Percentiles rank a stretch among this genome's conserved stretches.
Evolutionary conservation across 2,797 vertebrate genomes (phyloP).

Genomic region (Xenopus petersii): DNA sequence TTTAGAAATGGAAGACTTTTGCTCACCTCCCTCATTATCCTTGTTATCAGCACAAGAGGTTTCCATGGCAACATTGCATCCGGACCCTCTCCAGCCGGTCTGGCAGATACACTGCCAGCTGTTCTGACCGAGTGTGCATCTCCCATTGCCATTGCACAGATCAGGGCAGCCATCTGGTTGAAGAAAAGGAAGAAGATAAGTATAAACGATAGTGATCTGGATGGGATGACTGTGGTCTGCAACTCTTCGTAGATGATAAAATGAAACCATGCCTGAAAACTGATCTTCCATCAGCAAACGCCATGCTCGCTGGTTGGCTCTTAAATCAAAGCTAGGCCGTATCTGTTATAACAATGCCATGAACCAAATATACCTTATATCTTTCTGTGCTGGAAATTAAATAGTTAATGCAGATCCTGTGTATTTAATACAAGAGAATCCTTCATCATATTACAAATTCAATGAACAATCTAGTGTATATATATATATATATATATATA

Average conservation of each 20-base stretch:
- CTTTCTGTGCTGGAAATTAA: too few species aligned
- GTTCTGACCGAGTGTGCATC: slow-evolving; percentile 97
- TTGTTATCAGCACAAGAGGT: slow-evolving; percentile 96
- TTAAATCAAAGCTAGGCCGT: slow-evolving; percentile 41
- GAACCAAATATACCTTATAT: background rate
- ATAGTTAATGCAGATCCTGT: too few species aligned
- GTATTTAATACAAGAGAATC: too few species aligned
- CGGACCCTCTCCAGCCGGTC: slow-evolving; percentile 95
- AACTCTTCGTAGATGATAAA: slow-evolving; percentile 50
- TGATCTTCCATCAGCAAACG: slow-evolving; percentile 43
- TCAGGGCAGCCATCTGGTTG: slow-evolving; percentile 95
- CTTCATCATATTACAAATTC: too few species aligned
- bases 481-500: too few species aligned
- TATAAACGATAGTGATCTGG: slow-evolving; percentile 53
- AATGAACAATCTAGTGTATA: too few species aligned
- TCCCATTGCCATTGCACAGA: slow-evolving; percentile 94
- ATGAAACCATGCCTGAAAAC: slow-evolving; percentile 46
- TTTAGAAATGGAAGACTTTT: slow-evolving; percentile 57
- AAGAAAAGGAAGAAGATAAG: slow-evolving; percentile 72
- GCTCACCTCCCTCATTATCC: slow-evolving; percentile 98
- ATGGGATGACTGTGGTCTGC: slow-evolving; percentile 45
- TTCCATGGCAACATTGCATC: slow-evolving; percentile 98
- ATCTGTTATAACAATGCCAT: slow-evolving; percentile 21
- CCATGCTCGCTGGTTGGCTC: slow-evolving; percentile 51
- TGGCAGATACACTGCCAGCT: slow-evolving; percentile 99